A percentile compares a stretch with the other conserved stretches of the same genome.
Evolutionary conservation across 2,888 invertebrate species (phyloP).

Genomic region (Chymomyza amoena): DNA sequence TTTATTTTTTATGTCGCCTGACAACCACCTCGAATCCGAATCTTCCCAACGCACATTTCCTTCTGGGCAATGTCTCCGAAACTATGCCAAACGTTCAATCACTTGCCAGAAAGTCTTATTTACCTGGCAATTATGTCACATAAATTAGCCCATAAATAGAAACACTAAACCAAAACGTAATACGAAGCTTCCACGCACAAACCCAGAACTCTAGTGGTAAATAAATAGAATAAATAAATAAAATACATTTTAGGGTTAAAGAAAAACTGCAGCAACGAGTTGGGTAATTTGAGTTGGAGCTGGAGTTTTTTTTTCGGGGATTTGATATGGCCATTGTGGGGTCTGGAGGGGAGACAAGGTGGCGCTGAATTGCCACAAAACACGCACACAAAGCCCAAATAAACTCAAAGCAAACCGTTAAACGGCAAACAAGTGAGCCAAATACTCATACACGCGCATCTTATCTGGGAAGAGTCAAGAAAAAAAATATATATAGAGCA

Average conservation of each 20-base stretch:
- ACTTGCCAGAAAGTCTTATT: not conserved
- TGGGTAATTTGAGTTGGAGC: slow-evolving; percentile 54
- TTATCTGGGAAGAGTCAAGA: not conserved
- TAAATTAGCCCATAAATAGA: slow-evolving; percentile 55
- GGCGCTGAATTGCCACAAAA: slow-evolving; percentile 38
- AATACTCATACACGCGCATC: not conserved
- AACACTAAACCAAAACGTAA: slow-evolving; percentile 33
- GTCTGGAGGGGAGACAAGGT: slow-evolving; percentile 18
- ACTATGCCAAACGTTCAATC: not conserved
- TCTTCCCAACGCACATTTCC: not conserved
- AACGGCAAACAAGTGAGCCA: slow-evolving; percentile 31
- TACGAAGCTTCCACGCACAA: slow-evolving; percentile 9
- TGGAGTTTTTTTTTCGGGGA: not conserved
- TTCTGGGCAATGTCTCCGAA: not conserved
- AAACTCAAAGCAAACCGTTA: slow-evolving; percentile 11
- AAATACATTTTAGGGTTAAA: slow-evolving; percentile 49
- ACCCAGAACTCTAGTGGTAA: slow-evolving; percentile 28
- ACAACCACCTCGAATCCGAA: not conserved
- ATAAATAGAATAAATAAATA: slow-evolving; percentile 49
- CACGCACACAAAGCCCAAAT: slow-evolving; percentile 55
- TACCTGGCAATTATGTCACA: slow-evolving; percentile 43
- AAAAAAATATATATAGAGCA: slow-evolving; percentile 37
- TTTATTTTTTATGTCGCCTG: no score
- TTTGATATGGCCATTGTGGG: not conserved
- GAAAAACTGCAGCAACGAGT: slow-evolving; percentile 36